Percentiles rank a stretch among this genome's conserved stretches.
These are phyloP conservation scores for Prenolepis imparis DNA, from an alignment of 2,888 invertebrate species.

Conservation along the genomic window DNA sequence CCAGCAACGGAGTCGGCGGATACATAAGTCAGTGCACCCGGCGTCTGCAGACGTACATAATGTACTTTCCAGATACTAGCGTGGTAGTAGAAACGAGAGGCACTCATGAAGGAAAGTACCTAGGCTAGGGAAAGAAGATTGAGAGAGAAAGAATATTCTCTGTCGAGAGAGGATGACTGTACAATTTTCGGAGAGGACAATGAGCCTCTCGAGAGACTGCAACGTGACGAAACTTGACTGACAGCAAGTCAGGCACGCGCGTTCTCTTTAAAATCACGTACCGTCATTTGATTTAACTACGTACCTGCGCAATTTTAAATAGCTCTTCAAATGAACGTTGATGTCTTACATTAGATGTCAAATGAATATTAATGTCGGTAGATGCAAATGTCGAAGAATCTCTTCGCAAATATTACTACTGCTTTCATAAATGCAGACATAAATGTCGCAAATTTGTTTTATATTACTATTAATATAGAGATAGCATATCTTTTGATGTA, in stretches of 20 bases:
- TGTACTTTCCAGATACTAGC: slow-evolving; percentile 29
- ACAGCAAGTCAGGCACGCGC: slow-evolving; percentile 20
- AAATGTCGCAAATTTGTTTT: not conserved
- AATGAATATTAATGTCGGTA: not conserved
- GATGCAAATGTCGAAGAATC: not conserved
- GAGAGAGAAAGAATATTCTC: slow-evolving; percentile 30
- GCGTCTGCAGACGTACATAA: slow-evolving; percentile 28
- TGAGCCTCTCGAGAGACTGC: slow-evolving; percentile 47
- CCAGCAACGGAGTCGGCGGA: not conserved
- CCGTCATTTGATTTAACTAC: slow-evolving; percentile 27
- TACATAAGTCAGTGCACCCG: slow-evolving; percentile 28
- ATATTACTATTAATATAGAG: not conserved
- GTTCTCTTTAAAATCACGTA: not conserved
- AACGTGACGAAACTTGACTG: slow-evolving; percentile 38
- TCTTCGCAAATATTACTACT: not conserved
- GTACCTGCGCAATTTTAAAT: not conserved
- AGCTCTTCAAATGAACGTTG: not conserved
- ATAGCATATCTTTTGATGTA: not conserved
- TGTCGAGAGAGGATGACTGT: slow-evolving; percentile 63
- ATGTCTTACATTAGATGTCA: not conserved
- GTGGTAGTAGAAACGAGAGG: slow-evolving; percentile 4
- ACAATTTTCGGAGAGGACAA: slow-evolving; percentile 60
- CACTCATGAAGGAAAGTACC: not conserved
- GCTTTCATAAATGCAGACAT: not conserved
- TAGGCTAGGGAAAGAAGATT: not conserved